Conservation (phyloP, 1,140 invertebrate species). For the Micrasema longulum region DNA sequence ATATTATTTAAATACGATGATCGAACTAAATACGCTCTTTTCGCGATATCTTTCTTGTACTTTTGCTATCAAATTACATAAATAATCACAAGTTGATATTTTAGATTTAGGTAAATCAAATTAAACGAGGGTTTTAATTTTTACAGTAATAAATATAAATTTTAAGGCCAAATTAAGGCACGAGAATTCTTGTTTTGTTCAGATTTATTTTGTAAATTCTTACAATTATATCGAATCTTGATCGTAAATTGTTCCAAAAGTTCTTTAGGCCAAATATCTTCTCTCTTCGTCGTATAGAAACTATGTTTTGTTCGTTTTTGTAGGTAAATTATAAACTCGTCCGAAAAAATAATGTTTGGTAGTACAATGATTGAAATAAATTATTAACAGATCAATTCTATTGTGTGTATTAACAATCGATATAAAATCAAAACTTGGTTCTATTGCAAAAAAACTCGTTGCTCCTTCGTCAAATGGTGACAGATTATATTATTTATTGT, state of each 20-base stretch:
- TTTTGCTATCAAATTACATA: constrained; percentile 39
- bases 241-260: constrained; percentile 39
- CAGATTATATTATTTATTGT: constrained; percentile 32
- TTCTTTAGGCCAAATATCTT: constrained; percentile 52
- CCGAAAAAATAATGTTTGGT: constrained; percentile 43
- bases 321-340: constrained; percentile 47
- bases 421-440: constrained; percentile 54
- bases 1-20: constrained; percentile 5
- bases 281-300: constrained; percentile 41
- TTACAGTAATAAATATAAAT: constrained; percentile 54
- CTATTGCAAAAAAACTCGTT: constrained; percentile 55
- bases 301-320: constrained; percentile 44
- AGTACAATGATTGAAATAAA: constrained; percentile 49
- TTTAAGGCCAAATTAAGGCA: constrained; percentile 56
- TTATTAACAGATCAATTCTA: constrained; percentile 53
- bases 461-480: constrained; percentile 53
- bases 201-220: constrained; percentile 40
- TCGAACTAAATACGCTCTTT: not conserved
- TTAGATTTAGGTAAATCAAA: constrained; percentile 34
- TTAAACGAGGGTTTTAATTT: constrained; percentile 38
- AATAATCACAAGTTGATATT: constrained; percentile 40
- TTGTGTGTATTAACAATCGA: constrained; percentile 54
- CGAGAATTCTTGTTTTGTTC: constrained; percentile 49
- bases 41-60: constrained; percentile 37
- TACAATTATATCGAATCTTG: constrained; percentile 33